Conservation (phyloP, 2,113 vertebrate species). For the Ammodytes dubius region DNA sequence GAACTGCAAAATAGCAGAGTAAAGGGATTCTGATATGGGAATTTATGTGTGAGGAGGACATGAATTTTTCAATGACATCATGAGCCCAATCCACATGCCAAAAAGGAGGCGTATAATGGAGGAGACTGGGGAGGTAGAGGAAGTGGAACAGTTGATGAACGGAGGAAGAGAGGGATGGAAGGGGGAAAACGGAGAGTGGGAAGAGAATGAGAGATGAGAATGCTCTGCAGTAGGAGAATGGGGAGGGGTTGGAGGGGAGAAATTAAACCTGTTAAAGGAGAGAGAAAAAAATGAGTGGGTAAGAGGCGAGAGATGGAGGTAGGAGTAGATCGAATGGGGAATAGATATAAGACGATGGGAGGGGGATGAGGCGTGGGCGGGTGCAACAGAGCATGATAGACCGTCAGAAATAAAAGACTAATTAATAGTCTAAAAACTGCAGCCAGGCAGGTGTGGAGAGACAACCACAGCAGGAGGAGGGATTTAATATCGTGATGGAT, state of each 20-base stretch:
- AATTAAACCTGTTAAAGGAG: conserved; percentile 24
- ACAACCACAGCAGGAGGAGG: conserved; percentile 44
- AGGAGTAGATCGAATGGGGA: conserved; percentile 33
- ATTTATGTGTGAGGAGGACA: conserved; percentile 8
- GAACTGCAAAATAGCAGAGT: not conserved
- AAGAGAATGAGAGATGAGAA: conserved; percentile 11
- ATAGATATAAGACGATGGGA: conserved; percentile 55
- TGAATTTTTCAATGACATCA: conserved; percentile 38
- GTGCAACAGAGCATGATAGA: conserved; percentile 65
- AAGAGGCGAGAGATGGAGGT: conserved; percentile 9
- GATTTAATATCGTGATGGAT: conserved; percentile 24
- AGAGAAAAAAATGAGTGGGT: conserved; percentile 14
- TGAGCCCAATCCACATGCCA: conserved; percentile 38
- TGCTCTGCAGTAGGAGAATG: not conserved
- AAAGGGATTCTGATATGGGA: conserved; percentile 13
- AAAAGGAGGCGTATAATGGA: conserved; percentile 23
- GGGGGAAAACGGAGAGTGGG: not conserved
- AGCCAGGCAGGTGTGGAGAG: conserved; percentile 64
- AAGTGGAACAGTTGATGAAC: conserved; percentile 31
- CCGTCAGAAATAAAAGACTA: conserved; percentile 71
- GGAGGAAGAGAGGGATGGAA: not conserved
- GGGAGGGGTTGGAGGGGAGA: not conserved
- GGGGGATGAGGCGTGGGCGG: conserved; percentile 60
- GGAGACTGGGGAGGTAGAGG: not conserved
- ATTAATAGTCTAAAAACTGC: conserved; percentile 80